Evolutionary conservation across 2,797 vertebrate genomes (phyloP), one percentile per base, ranked within the genome.

Genomic region (Girardinus metallicus): DNA sequence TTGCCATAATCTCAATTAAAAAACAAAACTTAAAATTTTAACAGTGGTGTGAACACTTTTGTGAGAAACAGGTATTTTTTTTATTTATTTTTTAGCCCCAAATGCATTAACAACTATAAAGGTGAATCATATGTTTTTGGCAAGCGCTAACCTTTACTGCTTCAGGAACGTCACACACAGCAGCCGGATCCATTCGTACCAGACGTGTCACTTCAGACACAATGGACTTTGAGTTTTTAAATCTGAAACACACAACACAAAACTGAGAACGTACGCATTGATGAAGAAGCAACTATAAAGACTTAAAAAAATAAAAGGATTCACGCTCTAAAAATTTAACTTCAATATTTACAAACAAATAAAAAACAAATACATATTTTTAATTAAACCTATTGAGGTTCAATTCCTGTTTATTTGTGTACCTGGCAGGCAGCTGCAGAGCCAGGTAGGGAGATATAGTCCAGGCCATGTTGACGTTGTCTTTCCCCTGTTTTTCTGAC

Each of bases 401-500:
- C 4, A 57, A n/a, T 57, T 57, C 4, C 23, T 29, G 53, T 53
- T 53, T 0, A 53, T 53, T 53, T 26, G 62, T 51, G 77, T 83
- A 96, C 98, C 98, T 97, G 88, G 96, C 95, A 62, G 98, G 98
- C 6, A 99, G 96, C 86, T 99, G 98, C 78, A 99, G 95, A 0
- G 97, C 98, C 36, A 99, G 96, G 86, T 98, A 94, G 21, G 98
- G 98, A 2, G 98, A 96, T 84, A 99, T 99, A 92, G 95, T 97
- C 98, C 98, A 99, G 49, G 98, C 97, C 26, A 99, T 94, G 91
- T 99, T 98, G n/a, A 99, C 97, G 0, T 98, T 98, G 93, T 99
- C 98, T 74, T 99, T 99, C 98, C 98, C 99, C 68, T 99, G 98
- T 88, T 99, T 99, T 92, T 99, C 97, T 0, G 96, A 98, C 79